phyloP scores from a whole-genome alignment of 2,797 vertebrate genomes.

The Gymnoscopelus braueri region DNA sequence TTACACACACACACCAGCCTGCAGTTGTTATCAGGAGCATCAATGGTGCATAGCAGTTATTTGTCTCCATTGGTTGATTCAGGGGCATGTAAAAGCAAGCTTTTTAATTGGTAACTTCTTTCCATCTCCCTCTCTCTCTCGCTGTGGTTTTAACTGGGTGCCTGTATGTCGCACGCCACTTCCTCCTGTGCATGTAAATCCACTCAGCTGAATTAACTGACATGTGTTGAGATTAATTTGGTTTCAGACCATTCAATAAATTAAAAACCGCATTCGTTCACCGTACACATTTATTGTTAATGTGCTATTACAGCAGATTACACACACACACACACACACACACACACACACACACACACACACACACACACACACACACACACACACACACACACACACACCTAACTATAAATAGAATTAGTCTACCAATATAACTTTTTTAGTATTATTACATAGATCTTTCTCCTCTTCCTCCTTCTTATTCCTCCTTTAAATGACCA shows the following conservation, averaged over 20 bases:
- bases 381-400: no score
- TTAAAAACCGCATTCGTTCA: conserved; percentile 38
- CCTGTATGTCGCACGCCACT: conserved; percentile 30
- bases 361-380: no score
- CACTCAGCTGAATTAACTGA: conserved; percentile 22
- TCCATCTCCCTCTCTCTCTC: conserved; percentile 26
- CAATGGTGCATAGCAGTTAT: conserved; percentile 44
- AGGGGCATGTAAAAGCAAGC: conserved; percentile 29
- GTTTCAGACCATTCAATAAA: conserved; percentile 47
- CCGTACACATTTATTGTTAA: no score
- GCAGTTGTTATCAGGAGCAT: conserved; percentile 21
- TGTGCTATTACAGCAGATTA: no score
- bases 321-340: no score
- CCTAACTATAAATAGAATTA: no score
- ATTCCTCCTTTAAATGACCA: no score
- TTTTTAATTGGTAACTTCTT: conserved; percentile 65
- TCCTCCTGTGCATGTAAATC: conserved; percentile 54
- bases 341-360: no score
- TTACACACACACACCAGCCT: conserved; percentile 22
- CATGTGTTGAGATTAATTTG: conserved; percentile 54
- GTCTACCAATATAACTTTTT: no score
- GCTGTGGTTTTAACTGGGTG: conserved; percentile 18
- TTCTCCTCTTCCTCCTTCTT: no score
- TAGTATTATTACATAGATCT: no score
- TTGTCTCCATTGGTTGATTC: conserved; percentile 30